These are phyloP conservation scores for Catonia carolina DNA, from an alignment of 2,888 invertebrate species.

Conservation along the genomic window DNA sequence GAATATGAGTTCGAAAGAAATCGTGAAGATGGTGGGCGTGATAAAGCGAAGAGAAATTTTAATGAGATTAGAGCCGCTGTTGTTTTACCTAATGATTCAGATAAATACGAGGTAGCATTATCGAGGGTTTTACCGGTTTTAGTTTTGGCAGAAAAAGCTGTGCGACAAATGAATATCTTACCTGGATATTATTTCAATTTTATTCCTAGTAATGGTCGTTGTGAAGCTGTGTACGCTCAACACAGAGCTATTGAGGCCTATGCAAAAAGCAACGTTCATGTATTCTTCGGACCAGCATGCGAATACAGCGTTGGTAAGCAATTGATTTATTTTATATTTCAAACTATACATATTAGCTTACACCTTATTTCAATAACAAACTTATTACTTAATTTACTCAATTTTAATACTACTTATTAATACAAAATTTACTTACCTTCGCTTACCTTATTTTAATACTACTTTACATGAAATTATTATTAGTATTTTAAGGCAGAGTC, in stretches of 20 bases:
- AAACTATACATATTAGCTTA: no score
- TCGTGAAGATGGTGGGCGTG: no score
- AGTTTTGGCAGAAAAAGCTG: slow-evolving; percentile 53
- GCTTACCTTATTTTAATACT: no score
- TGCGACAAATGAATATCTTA: slow-evolving; percentile 48
- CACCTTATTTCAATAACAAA: no score
- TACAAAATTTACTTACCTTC: no score
- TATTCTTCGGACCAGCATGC: slow-evolving; percentile 74
- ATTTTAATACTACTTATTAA: no score
- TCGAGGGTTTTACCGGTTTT: slow-evolving; percentile 55
- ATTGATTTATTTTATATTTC: not conserved
- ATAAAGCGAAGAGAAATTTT: no score
- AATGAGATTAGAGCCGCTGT: slow-evolving; percentile 26
- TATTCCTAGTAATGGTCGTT: slow-evolving; percentile 61
- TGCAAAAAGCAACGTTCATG: slow-evolving; percentile 62
- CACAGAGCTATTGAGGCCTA: slow-evolving; percentile 66
- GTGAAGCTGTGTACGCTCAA: slow-evolving; percentile 65
- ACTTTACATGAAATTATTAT: no score
- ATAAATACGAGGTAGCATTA: slow-evolving; percentile 32
- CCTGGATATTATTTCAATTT: slow-evolving; percentile 55
- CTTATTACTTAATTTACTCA: no score
- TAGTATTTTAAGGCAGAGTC: no score
- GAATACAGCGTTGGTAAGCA: slow-evolving; percentile 73
- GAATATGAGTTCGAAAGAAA: no score
- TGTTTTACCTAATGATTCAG: slow-evolving; percentile 28